Conservation (phyloP, 1,140 invertebrate genomes). For the Melipona quadrifasciata region DNA sequence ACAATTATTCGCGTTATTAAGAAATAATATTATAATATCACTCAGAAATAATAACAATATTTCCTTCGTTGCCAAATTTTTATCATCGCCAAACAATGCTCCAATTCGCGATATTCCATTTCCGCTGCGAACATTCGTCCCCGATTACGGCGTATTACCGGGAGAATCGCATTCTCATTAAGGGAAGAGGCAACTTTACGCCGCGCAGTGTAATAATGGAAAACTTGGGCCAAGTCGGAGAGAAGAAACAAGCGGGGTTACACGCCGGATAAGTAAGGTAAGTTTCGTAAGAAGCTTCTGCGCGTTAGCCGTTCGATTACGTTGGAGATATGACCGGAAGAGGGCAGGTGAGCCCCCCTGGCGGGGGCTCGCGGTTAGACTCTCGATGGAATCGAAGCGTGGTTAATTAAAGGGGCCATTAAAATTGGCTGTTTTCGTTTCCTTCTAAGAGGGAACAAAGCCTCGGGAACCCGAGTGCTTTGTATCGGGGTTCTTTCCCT, state of each 20-base stretch:
- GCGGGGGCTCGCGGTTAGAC: neutral
- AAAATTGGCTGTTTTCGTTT: constrained; percentile 28
- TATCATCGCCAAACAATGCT: no score
- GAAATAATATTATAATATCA: no score
- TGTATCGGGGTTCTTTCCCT: neutral
- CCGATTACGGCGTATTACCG: neutral
- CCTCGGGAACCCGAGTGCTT: neutral
- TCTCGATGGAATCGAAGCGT: neutral
- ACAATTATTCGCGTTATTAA: no score
- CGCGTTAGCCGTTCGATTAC: neutral
- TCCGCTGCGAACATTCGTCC: neutral
- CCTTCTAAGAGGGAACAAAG: constrained; percentile 14
- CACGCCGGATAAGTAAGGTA: neutral
- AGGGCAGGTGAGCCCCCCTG: no score
- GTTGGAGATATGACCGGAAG: neutral
- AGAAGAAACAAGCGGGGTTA: neutral
- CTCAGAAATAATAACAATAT: no score
- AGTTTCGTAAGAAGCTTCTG: neutral
- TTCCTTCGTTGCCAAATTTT: no score
- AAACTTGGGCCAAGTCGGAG: neutral
- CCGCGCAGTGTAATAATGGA: neutral
- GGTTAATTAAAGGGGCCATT: constrained; percentile 41
- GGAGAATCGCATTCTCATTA: neutral
- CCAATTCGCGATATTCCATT: neutral
- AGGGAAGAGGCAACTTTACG: neutral